A percentile compares a stretch with the other conserved stretches of the same genome.
Conservation (phyloP, 2,888 invertebrate genomes). For the Meiosimyza platycephala region DNA sequence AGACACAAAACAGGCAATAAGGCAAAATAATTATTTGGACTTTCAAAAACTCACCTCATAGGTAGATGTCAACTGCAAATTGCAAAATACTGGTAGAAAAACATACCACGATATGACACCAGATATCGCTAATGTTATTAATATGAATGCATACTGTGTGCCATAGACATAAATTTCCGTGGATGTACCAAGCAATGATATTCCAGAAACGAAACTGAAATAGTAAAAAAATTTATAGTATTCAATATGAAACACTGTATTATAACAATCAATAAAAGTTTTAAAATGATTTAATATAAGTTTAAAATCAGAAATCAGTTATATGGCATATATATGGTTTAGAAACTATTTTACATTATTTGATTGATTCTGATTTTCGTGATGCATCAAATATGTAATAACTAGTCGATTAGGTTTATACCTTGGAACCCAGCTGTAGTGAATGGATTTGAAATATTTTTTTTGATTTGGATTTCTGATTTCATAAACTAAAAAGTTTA, state of each 20-base stretch:
- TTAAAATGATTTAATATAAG: neutral
- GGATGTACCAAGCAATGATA: conserved; percentile 80
- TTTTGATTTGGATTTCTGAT: too few species aligned
- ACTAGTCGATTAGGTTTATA: too few species aligned
- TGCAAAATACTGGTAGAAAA: conserved; percentile 78
- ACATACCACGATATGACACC: conserved; percentile 72
- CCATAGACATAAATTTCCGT: conserved; percentile 85
- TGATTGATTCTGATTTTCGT: too few species aligned
- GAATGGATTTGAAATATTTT: too few species aligned
- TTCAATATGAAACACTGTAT: neutral
- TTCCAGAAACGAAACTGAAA: conserved; percentile 78
- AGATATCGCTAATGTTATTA: conserved; percentile 61
- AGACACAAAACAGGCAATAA: neutral
- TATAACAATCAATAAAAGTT: neutral
- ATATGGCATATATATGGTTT: too few species aligned
- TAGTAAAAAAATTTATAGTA: conserved; percentile 24
- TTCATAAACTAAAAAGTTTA: too few species aligned
- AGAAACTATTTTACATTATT: too few species aligned
- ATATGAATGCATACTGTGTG: conserved; percentile 76
- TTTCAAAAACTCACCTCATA: conserved; percentile 73
- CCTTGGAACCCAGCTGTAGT: too few species aligned
- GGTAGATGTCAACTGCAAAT: conserved; percentile 77
- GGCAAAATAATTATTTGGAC: conserved; percentile 14
- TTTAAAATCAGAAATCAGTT: too few species aligned
- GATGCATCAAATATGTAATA: too few species aligned